Evolutionary conservation across 2,888 invertebrate species (phyloP).

Genomic region (Ophonus ardosiacus): DNA sequence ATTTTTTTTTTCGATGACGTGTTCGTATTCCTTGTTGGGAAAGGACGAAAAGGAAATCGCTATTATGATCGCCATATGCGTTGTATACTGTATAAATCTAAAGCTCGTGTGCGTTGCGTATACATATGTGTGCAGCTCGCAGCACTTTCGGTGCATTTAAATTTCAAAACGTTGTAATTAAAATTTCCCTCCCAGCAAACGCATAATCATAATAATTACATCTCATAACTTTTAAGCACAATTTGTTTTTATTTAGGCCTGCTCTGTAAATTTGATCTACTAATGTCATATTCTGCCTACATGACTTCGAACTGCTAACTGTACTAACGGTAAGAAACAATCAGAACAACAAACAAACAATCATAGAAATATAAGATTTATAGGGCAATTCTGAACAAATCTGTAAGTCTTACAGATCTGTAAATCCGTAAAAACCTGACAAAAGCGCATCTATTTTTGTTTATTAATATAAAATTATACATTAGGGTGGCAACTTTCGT

Average conservation of each 20-base stretch:
- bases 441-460: too few species aligned
- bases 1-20: neutral
- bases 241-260: constrained; percentile 55
- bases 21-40: neutral
- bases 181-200: constrained; percentile 55
- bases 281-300: constrained; percentile 10
- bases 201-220: constrained; percentile 59
- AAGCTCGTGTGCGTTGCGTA: constrained; percentile 35
- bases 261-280: constrained; percentile 25
- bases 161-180: constrained; percentile 62
- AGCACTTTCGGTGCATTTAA: constrained; percentile 53
- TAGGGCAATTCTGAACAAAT: too few species aligned
- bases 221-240: constrained; percentile 56
- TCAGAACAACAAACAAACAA: neutral
- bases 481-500: too few species aligned
- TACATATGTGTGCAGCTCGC: constrained; percentile 10
- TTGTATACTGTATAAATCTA: constrained; percentile 46
- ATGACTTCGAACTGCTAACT: neutral
- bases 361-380: neutral
- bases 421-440: too few species aligned
- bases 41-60: neutral
- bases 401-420: too few species aligned
- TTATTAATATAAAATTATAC: too few species aligned
- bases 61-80: neutral
- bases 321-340: neutral